Evolutionary conservation across 1,140 invertebrate genomes (phyloP), one percentile per base, ranked within the genome.

Genomic region (Brachionus rotundiformis): DNA sequence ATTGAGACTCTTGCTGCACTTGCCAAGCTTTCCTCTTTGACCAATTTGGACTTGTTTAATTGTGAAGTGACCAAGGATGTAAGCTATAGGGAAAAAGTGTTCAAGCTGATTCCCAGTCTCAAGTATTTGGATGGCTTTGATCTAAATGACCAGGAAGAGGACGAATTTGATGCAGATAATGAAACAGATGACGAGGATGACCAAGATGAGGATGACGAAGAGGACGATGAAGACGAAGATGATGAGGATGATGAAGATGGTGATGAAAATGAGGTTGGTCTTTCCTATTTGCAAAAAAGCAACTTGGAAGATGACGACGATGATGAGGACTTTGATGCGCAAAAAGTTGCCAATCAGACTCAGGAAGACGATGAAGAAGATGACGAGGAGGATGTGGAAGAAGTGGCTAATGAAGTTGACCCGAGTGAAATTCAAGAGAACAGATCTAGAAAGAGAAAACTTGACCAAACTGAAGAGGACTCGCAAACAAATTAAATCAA

Each of bases 61-160:
- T 98, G 97, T 91, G 95, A 96, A 88, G 94, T 95, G 19, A 96
- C 95, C 82, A 90, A 90, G 83, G 90, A 93, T 85, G 94, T 96
- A 71, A 93, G 95, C 84, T 98, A 98, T 88, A 92, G 94, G 86
- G 93, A 93, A 85, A 95, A 95, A 89, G 92, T 98, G 27, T 98
- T 98, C 88, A 92, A 92, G 85, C 90, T 97, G 85, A 91, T 98
- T 83, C 93, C 94, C 73, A 93, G 92, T 84, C 89, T 98, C 49
- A 93, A 92, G 88, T 96, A 95, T 88, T 90, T 98, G 87, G 96
- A 98, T 90, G 95, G 95, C 91, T 95, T 90, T 90, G 91, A 90
- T 77, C 82, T 82, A 75, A 85, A 86, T 82, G 87, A 87, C 82
- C 83, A 85, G 73, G 89, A 89, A 81, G 89, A 90, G 23, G 91